phyloP scores from a whole-genome alignment of 2,888 invertebrate genomes.

The Pharmacophagus antenor region DNA sequence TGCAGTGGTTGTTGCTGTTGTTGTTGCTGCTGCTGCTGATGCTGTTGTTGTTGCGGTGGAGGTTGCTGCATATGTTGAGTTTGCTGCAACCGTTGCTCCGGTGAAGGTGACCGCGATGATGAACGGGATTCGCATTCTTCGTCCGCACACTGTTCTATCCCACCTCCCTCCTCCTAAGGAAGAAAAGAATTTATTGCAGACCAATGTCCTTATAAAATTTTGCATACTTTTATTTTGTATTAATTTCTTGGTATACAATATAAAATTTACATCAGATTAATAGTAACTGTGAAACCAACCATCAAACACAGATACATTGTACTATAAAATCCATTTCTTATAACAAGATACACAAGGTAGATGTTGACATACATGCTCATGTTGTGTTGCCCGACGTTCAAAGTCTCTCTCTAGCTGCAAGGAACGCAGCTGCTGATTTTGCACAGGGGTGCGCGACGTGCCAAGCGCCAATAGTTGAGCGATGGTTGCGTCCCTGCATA shows the following conservation, averaged over 20 bases:
- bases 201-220: background rate
- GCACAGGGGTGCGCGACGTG: constrained; percentile 84
- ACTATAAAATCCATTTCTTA: too few relatives aligned
- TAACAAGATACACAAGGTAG: too few relatives aligned
- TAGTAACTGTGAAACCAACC: too few relatives aligned
- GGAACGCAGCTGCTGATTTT: constrained; percentile 93
- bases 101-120: constrained; percentile 32
- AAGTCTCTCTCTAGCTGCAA: constrained; percentile 96
- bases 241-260: too few relatives aligned
- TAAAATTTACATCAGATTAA: too few relatives aligned
- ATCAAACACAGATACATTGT: too few relatives aligned
- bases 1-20: constrained; percentile 38
- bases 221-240: background rate
- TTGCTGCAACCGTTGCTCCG: constrained; percentile 29
- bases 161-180: constrained; percentile 83
- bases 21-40: constrained; percentile 27
- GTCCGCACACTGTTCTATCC: constrained; percentile 51
- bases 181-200: background rate
- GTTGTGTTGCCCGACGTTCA: constrained; percentile 91
- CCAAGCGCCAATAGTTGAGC: constrained; percentile 86
- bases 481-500: constrained; percentile 92
- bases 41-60: constrained; percentile 5
- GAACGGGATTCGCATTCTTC: constrained; percentile 35
- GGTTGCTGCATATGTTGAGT: background rate
- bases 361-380: constrained; percentile 60